Evolutionary conservation across 2,797 vertebrate genomes (phyloP), one percentile per base, ranked within the genome.

Genomic region (Falco cherrug): DNA sequence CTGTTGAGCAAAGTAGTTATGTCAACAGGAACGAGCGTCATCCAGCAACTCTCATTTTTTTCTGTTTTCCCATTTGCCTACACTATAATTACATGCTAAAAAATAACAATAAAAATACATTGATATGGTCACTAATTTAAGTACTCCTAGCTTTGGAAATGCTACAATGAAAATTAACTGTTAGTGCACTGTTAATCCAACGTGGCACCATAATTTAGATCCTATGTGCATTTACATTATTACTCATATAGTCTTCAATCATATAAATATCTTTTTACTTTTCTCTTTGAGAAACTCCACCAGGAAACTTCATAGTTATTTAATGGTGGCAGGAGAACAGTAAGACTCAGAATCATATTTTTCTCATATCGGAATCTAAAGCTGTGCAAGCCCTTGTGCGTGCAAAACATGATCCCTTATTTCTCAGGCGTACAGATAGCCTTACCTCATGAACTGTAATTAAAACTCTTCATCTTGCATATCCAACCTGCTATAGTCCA

Each of bases 11-110:
- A 93, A 86, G 25, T 31, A 81, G 21, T 37, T 59, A 77, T 19
- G 65, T 80, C 65, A 84, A 70, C 37, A 50, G 45, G 53, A 94
- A 78, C 0, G 0, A 77, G 28, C 3, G 4, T 41, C 45, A 84
- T 84, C 48, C 53, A 77, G 4, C 22, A 67, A 33, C 13, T 77
- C 54, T 14, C 24, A 80, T 80, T 85, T 73, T 71, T 77, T 91
- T 51, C 85, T 90, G 21, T 63, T 94, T 79, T 87, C 56, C 43
- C 43, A 80, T 83, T 82, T 80, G 39, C 68, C 45, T 65, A 67
- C 35, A 31, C 18, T 59, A 43, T 69, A 91, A 87, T 59, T 77
- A 51, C 14, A 43, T 1, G 6, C 5, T 6, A 48, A 43, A 88
- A 80, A 87, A 61, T 5, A 71, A 20, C 6, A 67, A 80, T 48